Base-by-base conservation (phyloP, 1,140 invertebrate species). In the Drosophila bipectinata region DNA sequence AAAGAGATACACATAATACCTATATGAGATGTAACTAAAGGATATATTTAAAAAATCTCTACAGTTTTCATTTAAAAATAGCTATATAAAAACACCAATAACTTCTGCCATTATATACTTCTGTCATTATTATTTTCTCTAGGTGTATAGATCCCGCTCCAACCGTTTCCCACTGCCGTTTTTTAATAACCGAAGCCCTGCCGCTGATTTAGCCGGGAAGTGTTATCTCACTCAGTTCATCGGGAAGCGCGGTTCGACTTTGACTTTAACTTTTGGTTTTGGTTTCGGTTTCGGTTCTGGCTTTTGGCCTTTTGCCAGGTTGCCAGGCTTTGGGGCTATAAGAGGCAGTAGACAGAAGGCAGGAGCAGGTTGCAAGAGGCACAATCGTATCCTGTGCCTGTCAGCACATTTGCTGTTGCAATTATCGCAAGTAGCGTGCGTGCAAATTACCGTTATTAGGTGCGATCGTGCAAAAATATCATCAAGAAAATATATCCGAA, bases 391-490 rank as follows among this genome's bases (percentile, higher is more conserved):
- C 48, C 45, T 41, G 41, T 55, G 41, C 58, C 62, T 61, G 58
- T 74, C 74, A 63, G 60, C 79, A 56, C 61, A 77, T 81, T 80
- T 77, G 76, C 62, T 53, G 59, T 63, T 30, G 79, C 63, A 83
- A 80, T 80, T 80, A 84, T 74, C 63, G 72, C 68, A 68, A 73
- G 79, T 84, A 80, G 80, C 79, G 79, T 88, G 79, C 77, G 79
- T 85, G 80, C 77, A 91, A 91, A 91, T 91, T 90, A 91, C 90
- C 90, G 90, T 91, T 91, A 91, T 91, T 91, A 91, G 83, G 72
- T 88, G 88, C 78, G 83, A 88, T 90, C 88, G 88, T 90, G 88
- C 82, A 64, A 44, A 15, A 45, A 45, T 15, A 45, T 45, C 41
- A 45, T 8, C 6, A 45, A 9, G 7, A 28, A 28, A 6, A 28